A percentile compares a stretch with the other conserved stretches of the same genome.
These are phyloP conservation scores for Anagrus nilaparvatae DNA, from an alignment of 1,140 invertebrate genomes.

Conservation along the genomic window DNA sequence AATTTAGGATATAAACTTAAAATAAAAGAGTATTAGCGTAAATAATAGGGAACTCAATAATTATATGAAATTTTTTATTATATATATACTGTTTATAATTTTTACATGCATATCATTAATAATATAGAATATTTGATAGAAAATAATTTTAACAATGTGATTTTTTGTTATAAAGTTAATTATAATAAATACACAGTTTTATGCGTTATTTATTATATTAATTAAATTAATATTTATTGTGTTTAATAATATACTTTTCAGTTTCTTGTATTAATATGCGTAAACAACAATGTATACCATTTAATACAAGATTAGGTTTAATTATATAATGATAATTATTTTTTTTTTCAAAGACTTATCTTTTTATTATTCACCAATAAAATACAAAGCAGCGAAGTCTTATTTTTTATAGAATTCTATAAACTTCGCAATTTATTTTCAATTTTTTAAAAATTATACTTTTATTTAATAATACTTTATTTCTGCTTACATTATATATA, in stretches of 20 bases:
- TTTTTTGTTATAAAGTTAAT: constrained; percentile 11
- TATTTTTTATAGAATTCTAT: constrained; percentile 12
- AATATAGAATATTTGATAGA: constrained; percentile 6
- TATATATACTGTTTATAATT: background rate
- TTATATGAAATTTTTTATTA: background rate
- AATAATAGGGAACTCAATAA: background rate
- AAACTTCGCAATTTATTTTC: background rate
- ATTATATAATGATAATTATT: constrained; percentile 37
- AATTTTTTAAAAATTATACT: constrained; percentile 21
- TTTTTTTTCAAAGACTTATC: constrained; percentile 29
- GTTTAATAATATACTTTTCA: constrained; percentile 24
- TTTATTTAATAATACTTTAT: constrained; percentile 5
- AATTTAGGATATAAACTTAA: too few species aligned
- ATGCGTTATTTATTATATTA: constrained; percentile 37
- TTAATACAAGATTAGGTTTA: constrained; percentile 23
- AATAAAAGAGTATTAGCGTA: too few species aligned
- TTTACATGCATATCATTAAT: constrained; percentile 11
- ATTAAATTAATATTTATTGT: constrained; percentile 38
- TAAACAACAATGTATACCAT: constrained; percentile 13
- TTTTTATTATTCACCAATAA: constrained; percentile 29
- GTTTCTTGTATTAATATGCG: constrained; percentile 18
- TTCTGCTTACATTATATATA: constrained; percentile 4
- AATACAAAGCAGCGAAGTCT: constrained; percentile 29
- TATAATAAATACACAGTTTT: constrained; percentile 18
- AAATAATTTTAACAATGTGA: constrained; percentile 7